Conservation (phyloP, 2,888 invertebrate genomes). For the Drosophila merina region DNA sequence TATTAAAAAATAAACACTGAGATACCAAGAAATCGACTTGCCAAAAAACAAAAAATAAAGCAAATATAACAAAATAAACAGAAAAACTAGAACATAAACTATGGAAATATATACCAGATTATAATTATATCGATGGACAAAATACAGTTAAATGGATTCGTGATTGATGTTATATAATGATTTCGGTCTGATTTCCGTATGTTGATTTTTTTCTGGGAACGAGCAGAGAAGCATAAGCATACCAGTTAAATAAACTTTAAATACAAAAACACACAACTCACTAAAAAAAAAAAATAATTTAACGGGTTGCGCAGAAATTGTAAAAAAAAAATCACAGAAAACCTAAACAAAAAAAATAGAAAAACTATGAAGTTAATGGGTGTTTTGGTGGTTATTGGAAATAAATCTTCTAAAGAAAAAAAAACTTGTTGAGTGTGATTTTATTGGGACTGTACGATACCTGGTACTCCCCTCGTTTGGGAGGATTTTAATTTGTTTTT, state of each 20-base stretch:
- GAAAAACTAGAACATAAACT: conserved; percentile 9
- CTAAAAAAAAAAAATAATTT: conserved; percentile 3
- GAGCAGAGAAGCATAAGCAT: conserved; percentile 7
- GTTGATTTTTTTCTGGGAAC: background rate
- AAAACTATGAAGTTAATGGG: conserved; percentile 36
- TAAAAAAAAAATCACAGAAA: conserved; percentile 8
- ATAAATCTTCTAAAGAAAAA: conserved; percentile 38
- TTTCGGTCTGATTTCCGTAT: conserved; percentile 16
- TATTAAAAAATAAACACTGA: conserved; percentile 2
- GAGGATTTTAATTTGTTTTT: too few species aligned
- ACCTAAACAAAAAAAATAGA: conserved; percentile 2
- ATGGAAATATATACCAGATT: conserved; percentile 17
- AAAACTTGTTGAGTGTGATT: background rate
- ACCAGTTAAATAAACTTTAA: conserved; percentile 15
- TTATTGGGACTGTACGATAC: background rate
- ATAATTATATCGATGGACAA: conserved; percentile 3
- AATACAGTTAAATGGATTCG: conserved; percentile 12
- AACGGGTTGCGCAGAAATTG: conserved; percentile 23
- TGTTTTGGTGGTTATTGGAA: conserved; percentile 46
- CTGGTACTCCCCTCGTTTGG: too few species aligned
- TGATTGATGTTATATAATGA: conserved; percentile 18
- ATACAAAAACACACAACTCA: conserved; percentile 13
- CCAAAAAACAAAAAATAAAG: background rate
- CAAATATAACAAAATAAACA: background rate
- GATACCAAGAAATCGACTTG: conserved; percentile 1